A percentile compares a stretch with the other conserved stretches of the same genome.
phyloP scores from a whole-genome alignment of 2,113 vertebrate species.

The Thymallus thymallus region DNA sequence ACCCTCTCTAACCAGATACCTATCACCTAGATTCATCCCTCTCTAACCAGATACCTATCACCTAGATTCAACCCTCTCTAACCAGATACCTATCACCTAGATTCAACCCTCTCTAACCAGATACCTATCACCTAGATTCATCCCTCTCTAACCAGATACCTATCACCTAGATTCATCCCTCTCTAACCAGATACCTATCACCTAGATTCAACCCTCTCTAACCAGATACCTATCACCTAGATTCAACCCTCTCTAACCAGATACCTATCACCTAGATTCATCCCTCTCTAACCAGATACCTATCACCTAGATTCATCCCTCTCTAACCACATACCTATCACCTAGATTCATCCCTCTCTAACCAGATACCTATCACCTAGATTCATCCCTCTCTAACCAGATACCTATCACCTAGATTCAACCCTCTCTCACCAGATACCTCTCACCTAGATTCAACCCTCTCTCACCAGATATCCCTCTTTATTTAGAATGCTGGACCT shows the following conservation, averaged over 20 bases:
- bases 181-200: too few species aligned
- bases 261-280: too few species aligned
- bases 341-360: conserved; percentile 6
- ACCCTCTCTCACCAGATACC: background rate
- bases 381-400: too few species aligned
- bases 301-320: conserved; percentile 42
- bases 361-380: too few species aligned
- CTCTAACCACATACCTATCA: conserved; percentile 47
- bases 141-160: conserved; percentile 40
- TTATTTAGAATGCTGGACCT: too few species aligned
- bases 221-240: too few species aligned
- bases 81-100: conserved; percentile 32
- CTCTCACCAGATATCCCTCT: background rate
- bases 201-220: too few species aligned
- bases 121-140: too few species aligned
- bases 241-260: too few species aligned
- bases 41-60: conserved; percentile 44
- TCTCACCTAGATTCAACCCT: background rate
- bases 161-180: conserved; percentile 5
- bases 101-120: too few species aligned
- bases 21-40: background rate
- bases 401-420: conserved; percentile 15
- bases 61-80: conserved; percentile 22
- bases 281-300: background rate
- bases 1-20: too few species aligned